phyloP scores from a whole-genome alignment of 2,888 invertebrate species.

The Lasioglossum villosulum region DNA sequence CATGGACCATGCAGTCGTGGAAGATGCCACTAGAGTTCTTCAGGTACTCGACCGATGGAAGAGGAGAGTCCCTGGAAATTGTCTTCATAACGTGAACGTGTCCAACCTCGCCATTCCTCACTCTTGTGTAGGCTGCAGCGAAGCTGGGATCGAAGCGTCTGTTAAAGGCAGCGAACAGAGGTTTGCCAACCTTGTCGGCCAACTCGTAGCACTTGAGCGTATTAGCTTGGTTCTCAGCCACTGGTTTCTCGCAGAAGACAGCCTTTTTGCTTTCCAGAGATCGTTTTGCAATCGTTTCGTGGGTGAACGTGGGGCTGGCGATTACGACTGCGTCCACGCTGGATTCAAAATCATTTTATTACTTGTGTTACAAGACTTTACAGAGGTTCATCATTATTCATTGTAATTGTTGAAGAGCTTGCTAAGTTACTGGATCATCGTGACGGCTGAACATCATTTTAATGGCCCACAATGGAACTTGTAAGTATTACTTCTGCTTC shows the following conservation, averaged over 20 bases:
- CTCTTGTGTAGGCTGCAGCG: slow-evolving; percentile 85
- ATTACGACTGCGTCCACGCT: slow-evolving; percentile 86
- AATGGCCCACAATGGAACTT: neutral
- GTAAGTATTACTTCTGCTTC: neutral
- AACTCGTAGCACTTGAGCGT: slow-evolving; percentile 87
- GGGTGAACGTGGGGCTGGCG: slow-evolving; percentile 87
- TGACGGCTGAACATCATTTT: no score
- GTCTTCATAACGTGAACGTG: slow-evolving; percentile 88
- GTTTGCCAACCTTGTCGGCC: slow-evolving; percentile 86
- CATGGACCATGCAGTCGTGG: slow-evolving; percentile 90
- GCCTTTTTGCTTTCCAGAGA: slow-evolving; percentile 87
- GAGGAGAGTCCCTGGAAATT: slow-evolving; percentile 88
- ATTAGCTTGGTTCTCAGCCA: slow-evolving; percentile 86
- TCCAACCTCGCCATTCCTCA: slow-evolving; percentile 87
- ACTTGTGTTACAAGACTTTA: neutral
- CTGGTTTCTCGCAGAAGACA: slow-evolving; percentile 90
- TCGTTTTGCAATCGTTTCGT: slow-evolving; percentile 86
- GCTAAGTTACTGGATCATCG: no score
- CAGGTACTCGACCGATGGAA: slow-evolving; percentile 88
- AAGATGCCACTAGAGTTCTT: slow-evolving; percentile 88
- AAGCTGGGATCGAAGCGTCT: slow-evolving; percentile 89
- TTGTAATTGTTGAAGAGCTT: no score
- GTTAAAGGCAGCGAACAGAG: slow-evolving; percentile 88
- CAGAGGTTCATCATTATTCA: no score
- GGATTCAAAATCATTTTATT: slow-evolving; percentile 5